Conservation (phyloP, 2,113 vertebrate genomes). For the Colinus virginianus region DNA sequence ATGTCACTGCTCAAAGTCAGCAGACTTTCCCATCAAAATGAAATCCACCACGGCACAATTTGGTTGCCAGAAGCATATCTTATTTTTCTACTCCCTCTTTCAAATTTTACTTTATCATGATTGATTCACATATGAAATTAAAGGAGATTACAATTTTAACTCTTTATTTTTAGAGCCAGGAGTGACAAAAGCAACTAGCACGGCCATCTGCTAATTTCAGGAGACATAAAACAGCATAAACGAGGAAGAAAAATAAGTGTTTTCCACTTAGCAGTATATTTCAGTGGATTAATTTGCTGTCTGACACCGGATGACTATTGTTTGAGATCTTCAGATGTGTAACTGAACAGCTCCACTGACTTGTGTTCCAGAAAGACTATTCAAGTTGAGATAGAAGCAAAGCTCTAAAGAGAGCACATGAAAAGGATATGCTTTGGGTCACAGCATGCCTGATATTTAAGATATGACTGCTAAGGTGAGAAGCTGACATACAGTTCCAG, state of each 20-base stretch:
- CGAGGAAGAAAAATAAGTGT: neutral
- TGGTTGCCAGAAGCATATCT: slow-evolving; percentile 13
- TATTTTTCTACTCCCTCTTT: slow-evolving; percentile 9
- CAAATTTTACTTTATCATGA: slow-evolving; percentile 45
- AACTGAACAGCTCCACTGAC: neutral
- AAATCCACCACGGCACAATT: slow-evolving; percentile 21
- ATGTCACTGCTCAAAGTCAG: slow-evolving; percentile 50
- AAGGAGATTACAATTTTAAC: slow-evolving; percentile 54
- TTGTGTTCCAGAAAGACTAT: neutral
- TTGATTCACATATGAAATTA: slow-evolving; percentile 52
- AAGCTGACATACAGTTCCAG: neutral
- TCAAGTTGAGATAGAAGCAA: neutral
- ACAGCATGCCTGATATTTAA: neutral
- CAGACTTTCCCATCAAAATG: slow-evolving; percentile 33
- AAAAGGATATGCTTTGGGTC: neutral
- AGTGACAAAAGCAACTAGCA: neutral
- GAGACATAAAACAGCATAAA: slow-evolving; percentile 36
- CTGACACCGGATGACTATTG: slow-evolving; percentile 51
- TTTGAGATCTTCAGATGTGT: slow-evolving; percentile 26
- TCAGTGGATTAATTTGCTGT: slow-evolving; percentile 41
- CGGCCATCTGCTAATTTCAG: slow-evolving; percentile 45
- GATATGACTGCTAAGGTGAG: neutral
- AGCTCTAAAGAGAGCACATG: neutral
- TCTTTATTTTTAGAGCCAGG: slow-evolving; percentile 2
- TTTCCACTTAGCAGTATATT: slow-evolving; percentile 34